Evolutionary conservation across 2,113 vertebrate genomes (phyloP), one percentile per base, ranked within the genome.

Genomic region (Leptocoma aspasia): DNA sequence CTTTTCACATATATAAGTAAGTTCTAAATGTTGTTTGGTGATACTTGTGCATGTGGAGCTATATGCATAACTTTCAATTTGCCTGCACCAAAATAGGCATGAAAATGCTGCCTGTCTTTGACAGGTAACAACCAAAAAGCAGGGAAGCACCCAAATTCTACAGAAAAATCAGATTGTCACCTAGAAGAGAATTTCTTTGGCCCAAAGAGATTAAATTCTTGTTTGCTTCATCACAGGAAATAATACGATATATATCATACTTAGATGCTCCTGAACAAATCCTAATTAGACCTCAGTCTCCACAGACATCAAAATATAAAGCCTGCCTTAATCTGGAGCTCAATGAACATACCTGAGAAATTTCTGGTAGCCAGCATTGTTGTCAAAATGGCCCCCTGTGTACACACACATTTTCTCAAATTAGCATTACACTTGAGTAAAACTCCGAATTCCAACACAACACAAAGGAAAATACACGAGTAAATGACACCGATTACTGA

Each of bases 361-460:
- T 99, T 99, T 83, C 99, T 99, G 61, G 99, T 99, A 93, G 99
- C 99, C 77, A 99, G 98, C 99, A 99, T 99, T 9, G 99, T 99
- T 96, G 99, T 99, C 98, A 99, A 96, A 98, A 99, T 99, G 95
- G 99, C 99, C 82, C 99, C 99, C 99, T 99, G 92, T 68, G 47
- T 96, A 94, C 92, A 97, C 73, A 96, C 3, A 93, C 50, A 94
- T 91, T 59, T 69, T 68, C 31, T 92, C 77, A 86, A 86, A 94
- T 94, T 97, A 82, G 66, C 60, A 94, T 68, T 64, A 79, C 42
- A 70, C 39, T 75, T 66, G 44, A 63, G 81, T 44, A 82, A 83
- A 90, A 56, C 35, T 95, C 33, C 47, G 6, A 82, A 88, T 17
- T 50, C 13, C 35, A 71, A 73, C 53, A 56, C 0, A 9, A 92